Conservation (phyloP, 2,888 invertebrate genomes). For the Plebejus anna region DNA sequence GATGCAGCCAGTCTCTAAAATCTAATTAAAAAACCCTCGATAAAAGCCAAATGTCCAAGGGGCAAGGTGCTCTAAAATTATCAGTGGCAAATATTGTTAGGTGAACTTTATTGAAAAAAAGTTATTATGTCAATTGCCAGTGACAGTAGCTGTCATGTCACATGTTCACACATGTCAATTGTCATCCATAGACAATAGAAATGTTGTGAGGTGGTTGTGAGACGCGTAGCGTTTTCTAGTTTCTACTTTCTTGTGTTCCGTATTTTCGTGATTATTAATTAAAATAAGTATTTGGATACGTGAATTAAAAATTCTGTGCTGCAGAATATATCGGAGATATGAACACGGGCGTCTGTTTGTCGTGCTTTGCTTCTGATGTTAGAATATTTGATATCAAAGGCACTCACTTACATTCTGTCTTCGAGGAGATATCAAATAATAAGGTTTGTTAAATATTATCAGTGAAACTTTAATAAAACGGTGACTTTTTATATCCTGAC, state of each 20-base stretch:
- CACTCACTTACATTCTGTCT: background rate
- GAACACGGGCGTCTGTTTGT: background rate
- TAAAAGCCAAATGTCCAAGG: no score
- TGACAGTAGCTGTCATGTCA: no score
- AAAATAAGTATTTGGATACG: background rate
- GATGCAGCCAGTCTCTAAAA: no score
- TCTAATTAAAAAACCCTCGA: no score
- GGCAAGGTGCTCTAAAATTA: no score
- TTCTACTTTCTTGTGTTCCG: background rate
- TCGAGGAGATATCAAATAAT: background rate
- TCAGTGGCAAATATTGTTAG: no score
- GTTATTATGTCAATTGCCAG: no score
- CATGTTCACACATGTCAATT: no score
- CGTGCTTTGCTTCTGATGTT: conserved; percentile 14
- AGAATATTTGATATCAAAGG: conserved; percentile 1
- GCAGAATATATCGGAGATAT: background rate
- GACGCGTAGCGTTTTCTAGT: background rate
- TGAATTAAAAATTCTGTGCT: background rate
- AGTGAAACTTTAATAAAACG: background rate
- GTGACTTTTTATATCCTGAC: background rate
- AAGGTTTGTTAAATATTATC: background rate
- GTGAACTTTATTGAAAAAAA: no score
- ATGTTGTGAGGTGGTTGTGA: conserved; percentile 1
- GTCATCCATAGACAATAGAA: background rate
- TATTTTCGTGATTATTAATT: background rate